Conservation (phyloP, 2,888 invertebrate genomes). For the Papilio protenor region DNA sequence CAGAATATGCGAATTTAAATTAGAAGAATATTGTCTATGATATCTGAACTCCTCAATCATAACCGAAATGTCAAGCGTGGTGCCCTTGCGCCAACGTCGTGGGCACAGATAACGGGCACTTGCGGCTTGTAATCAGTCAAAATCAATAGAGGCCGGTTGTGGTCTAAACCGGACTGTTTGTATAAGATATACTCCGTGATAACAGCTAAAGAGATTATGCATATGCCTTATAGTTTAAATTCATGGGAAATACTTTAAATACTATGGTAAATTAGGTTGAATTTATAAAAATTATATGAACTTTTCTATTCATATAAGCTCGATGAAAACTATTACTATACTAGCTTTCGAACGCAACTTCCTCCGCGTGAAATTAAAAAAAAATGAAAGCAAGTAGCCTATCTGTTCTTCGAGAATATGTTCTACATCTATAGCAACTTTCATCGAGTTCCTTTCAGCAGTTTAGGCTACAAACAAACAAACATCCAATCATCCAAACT, state of each 20-base stretch:
- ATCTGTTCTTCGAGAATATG: too few relatives aligned
- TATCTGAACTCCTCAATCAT: constrained; percentile 26
- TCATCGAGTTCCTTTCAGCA: too few relatives aligned
- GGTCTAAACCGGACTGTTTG: constrained; percentile 64
- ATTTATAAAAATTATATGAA: neutral
- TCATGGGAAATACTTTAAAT: constrained; percentile 24
- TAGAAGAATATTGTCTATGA: neutral
- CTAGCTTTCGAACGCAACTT: too few relatives aligned
- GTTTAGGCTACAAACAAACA: too few relatives aligned
- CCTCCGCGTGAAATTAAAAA: too few relatives aligned
- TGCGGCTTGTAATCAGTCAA: constrained; percentile 66
- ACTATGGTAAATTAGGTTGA: neutral
- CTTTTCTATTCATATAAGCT: neutral
- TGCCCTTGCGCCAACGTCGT: constrained; percentile 42
- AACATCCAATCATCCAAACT: too few relatives aligned
- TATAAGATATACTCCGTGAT: constrained; percentile 64
- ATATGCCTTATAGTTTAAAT: constrained; percentile 28
- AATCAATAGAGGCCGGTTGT: constrained; percentile 67
- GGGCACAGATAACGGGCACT: constrained; percentile 53
- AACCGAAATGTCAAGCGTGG: constrained; percentile 38
- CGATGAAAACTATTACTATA: neutral
- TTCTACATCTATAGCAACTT: too few relatives aligned
- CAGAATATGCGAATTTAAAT: neutral
- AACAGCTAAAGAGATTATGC: constrained; percentile 49
- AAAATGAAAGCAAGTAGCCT: too few relatives aligned